Conservation (phyloP, 2,888 invertebrate genomes). For the Epinotia ramella region DNA sequence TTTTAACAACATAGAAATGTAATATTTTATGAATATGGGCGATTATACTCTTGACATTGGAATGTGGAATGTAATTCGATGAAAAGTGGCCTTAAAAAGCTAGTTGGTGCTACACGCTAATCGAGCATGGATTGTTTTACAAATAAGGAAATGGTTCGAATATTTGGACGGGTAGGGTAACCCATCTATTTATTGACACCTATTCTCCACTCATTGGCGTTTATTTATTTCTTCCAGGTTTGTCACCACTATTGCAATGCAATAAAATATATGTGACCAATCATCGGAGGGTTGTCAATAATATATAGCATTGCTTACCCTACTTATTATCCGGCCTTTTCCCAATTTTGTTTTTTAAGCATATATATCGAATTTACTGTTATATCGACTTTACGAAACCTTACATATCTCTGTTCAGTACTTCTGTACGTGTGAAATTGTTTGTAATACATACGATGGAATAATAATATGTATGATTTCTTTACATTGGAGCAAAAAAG, state of each 20-base stretch:
- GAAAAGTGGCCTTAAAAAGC: slow-evolving; percentile 20
- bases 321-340: background rate
- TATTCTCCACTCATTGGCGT: no score
- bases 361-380: background rate
- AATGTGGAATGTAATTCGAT: background rate
- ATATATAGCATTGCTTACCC: background rate
- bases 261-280: no score
- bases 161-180: background rate
- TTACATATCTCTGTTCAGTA: background rate
- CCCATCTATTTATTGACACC: no score
- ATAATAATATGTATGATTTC: background rate
- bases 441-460: background rate
- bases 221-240: background rate
- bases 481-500: background rate
- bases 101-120: slow-evolving; percentile 12
- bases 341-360: background rate
- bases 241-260: background rate
- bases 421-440: background rate
- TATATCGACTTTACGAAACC: background rate
- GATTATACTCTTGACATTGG: background rate
- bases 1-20: background rate
- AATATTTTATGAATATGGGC: background rate
- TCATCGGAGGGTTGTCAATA: no score
- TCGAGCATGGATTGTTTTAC: background rate
- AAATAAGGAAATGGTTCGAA: background rate